Percentiles rank a stretch among this genome's conserved stretches.
Conservation (phyloP, 1,140 invertebrate species). For the Drosophila rufa region DNA sequence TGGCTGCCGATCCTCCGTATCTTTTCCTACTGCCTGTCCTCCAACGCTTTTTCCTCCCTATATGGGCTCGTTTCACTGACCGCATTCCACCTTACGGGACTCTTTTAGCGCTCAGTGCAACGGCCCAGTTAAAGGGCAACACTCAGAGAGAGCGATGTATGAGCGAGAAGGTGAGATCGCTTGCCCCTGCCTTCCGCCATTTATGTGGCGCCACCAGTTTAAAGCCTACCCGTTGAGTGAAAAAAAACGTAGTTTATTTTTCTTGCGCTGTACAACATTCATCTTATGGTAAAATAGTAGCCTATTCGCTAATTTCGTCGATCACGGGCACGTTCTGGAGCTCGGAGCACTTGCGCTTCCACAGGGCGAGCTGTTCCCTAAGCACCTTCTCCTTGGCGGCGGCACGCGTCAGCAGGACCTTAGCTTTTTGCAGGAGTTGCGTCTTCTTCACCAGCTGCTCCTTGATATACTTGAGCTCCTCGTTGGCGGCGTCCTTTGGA, state of each 20-base stretch:
- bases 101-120: too few relatives aligned
- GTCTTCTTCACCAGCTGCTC: conserved; percentile 86
- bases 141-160: too few relatives aligned
- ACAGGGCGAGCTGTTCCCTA: conserved; percentile 70
- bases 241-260: conserved; percentile 28
- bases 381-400: conserved; percentile 84
- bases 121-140: too few relatives aligned
- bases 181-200: too few relatives aligned
- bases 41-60: too few relatives aligned
- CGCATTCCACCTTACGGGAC: too few relatives aligned
- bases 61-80: too few relatives aligned
- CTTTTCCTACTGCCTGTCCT: too few relatives aligned
- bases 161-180: too few relatives aligned
- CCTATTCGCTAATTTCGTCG: conserved; percentile 83
- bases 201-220: too few relatives aligned
- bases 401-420: conserved; percentile 82
- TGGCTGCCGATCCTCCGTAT: too few relatives aligned
- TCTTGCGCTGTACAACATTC: conserved; percentile 54
- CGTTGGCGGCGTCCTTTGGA: conserved; percentile 52
- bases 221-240: not conserved
- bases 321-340: conserved; percentile 84
- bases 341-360: conserved; percentile 84
- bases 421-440: conserved; percentile 86
- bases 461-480: conserved; percentile 84
- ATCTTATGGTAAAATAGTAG: conserved; percentile 37